Conservation (phyloP, 2,888 invertebrate genomes). For the Cephus sareptanus region DNA sequence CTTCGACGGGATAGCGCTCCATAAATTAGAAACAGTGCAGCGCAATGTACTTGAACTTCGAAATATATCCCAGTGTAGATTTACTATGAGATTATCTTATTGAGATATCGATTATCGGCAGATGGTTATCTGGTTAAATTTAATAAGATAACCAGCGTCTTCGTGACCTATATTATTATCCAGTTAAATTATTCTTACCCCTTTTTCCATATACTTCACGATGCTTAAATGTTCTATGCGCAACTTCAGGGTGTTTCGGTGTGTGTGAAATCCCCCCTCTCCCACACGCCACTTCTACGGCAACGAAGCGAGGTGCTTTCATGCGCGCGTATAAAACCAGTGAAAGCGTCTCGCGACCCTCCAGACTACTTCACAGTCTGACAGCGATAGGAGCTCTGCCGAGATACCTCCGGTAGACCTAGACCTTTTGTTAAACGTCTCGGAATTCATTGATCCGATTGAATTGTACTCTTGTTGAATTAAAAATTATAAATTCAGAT, state of each 20-base stretch:
- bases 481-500: background rate
- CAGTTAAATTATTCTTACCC: background rate
- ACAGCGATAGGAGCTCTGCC: constrained; percentile 56
- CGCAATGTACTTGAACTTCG: background rate
- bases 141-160: background rate
- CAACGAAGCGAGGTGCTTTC: constrained; percentile 54
- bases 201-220: background rate
- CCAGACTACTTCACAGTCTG: constrained; percentile 62
- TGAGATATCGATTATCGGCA: background rate
- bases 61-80: background rate
- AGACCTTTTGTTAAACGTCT: background rate
- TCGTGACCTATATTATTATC: background rate
- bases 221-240: background rate
- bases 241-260: background rate
- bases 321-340: constrained; percentile 63
- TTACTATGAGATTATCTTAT: background rate
- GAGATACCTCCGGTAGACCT: constrained; percentile 16
- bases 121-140: background rate
- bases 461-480: background rate
- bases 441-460: constrained; percentile 5
- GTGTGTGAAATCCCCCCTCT: constrained; percentile 10
- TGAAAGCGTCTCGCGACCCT: constrained; percentile 63
- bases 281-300: constrained; percentile 11
- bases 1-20: background rate
- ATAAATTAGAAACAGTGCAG: background rate